Evolutionary conservation across 2,113 vertebrate genomes (phyloP).

Genomic region (Thalassarche chlororhynchos): DNA sequence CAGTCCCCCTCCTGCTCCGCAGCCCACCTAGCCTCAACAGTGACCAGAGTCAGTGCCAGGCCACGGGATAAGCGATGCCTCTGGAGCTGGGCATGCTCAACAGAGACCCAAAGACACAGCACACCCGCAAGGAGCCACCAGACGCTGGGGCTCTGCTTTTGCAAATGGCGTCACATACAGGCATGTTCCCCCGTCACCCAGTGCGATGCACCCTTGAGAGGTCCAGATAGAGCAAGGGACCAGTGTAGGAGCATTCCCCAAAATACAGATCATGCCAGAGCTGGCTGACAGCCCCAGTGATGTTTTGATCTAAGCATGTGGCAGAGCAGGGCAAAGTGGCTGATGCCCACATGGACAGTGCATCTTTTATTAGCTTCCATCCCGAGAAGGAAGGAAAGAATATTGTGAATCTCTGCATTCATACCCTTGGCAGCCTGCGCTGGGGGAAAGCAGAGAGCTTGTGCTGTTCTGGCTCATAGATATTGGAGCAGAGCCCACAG

Average conservation of each 20-base stretch:
- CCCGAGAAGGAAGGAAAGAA: background rate
- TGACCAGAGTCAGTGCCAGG: background rate
- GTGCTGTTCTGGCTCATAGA: background rate
- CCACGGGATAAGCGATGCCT: background rate
- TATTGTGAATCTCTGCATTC: constrained; percentile 42
- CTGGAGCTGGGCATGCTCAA: background rate
- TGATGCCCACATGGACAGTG: background rate
- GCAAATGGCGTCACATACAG: background rate
- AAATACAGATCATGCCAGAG: background rate
- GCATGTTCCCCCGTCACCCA: background rate
- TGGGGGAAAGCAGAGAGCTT: background rate
- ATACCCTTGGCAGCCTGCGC: background rate
- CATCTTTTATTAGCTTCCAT: constrained; percentile 4
- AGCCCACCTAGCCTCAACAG: fast-evolving
- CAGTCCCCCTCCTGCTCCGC: background rate
- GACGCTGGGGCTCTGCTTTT: background rate
- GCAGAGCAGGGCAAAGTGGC: background rate
- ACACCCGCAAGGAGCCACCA: background rate
- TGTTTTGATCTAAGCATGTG: background rate
- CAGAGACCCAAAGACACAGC: background rate
- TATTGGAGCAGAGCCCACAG: constrained; percentile 16
- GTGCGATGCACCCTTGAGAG: background rate
- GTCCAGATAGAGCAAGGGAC: background rate
- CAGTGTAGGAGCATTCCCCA: background rate
- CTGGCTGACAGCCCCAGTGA: background rate